Conservation (phyloP, 2,113 vertebrate genomes). For the Athene noctua region DNA sequence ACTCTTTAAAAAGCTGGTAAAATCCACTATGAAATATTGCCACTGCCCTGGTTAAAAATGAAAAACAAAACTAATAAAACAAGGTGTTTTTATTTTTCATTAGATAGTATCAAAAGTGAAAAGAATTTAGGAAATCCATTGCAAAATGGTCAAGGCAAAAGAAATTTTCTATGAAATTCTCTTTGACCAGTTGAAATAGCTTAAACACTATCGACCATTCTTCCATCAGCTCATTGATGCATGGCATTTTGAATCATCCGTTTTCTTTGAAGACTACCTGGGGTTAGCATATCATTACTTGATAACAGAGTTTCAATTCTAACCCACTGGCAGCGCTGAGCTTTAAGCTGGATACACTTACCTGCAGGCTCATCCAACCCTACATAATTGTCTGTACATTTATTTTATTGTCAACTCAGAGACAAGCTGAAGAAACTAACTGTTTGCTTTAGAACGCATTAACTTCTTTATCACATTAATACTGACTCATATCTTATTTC, state of each 20-base stretch:
- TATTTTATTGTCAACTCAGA: conserved; percentile 71
- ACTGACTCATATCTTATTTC: conserved; percentile 76
- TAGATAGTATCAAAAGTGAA: neutral
- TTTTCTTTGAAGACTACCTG: conserved; percentile 38
- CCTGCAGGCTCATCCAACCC: conserved; percentile 61
- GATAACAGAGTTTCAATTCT: conserved; percentile 27
- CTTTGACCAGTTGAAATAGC: conserved; percentile 37
- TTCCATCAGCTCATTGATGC: conserved; percentile 43
- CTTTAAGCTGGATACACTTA: conserved; percentile 24
- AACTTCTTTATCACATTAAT: conserved; percentile 77
- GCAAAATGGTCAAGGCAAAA: neutral
- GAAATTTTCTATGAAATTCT: neutral
- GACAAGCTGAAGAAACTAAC: conserved; percentile 65
- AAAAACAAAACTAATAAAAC: neutral
- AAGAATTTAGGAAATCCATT: neutral
- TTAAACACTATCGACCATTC: conserved; percentile 58
- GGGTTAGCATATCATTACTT: conserved; percentile 25
- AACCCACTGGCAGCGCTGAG: neutral
- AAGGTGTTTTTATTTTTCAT: neutral
- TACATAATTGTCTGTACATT: conserved; percentile 67
- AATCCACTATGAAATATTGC: neutral
- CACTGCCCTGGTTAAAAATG: neutral
- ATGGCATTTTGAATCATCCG: conserved; percentile 52
- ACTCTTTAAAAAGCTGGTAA: neutral
- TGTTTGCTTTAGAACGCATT: conserved; percentile 69